Evolutionary conservation across 2,113 vertebrate genomes (phyloP).

Genomic region (Tragelaphus scriptus): DNA sequence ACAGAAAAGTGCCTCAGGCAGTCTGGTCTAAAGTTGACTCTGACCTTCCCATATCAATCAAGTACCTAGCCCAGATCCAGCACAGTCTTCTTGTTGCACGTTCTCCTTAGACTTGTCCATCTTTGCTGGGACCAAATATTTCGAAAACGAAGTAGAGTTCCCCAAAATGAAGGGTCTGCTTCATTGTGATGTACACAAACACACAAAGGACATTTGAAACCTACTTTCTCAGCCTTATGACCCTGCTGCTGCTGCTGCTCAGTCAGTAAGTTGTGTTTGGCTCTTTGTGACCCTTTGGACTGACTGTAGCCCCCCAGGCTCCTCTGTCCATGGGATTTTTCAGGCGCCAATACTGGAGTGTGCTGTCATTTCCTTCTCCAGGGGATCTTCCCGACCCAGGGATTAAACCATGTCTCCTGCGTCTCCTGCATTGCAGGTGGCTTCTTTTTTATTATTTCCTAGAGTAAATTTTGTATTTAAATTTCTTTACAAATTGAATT

Average conservation of each 20-base stretch:
- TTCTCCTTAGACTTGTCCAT: neutral
- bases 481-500: neutral
- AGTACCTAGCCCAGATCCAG: neutral
- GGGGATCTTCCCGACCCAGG: neutral
- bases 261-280: neutral
- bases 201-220: neutral
- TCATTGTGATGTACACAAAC: neutral
- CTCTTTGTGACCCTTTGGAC: neutral
- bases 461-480: neutral
- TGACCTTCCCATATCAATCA: neutral
- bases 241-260: neutral
- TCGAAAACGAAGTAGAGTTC: neutral
- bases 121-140: neutral
- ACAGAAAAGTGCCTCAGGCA: neutral
- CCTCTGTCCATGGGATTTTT: neutral
- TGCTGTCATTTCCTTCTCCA: neutral
- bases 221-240: neutral
- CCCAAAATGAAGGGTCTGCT: neutral
- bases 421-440: neutral
- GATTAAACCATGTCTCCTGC: neutral
- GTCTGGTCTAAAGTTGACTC: neutral
- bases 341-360: neutral
- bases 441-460: neutral
- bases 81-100: neutral
- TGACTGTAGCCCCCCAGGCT: neutral